Conservation (phyloP, 2,888 invertebrate genomes). For the Lasioglossum lativentre region DNA sequence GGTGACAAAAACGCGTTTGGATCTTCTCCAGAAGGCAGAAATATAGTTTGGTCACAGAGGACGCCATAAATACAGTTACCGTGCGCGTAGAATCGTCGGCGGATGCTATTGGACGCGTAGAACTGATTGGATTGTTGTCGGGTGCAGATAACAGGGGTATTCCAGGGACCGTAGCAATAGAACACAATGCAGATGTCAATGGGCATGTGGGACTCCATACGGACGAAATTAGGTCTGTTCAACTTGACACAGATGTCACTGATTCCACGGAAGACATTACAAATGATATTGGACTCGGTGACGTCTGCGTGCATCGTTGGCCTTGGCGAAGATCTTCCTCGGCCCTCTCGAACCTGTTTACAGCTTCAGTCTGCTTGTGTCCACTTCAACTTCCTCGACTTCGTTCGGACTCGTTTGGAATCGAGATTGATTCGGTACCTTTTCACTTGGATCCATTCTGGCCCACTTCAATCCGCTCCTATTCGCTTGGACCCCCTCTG, state of each 20-base stretch:
- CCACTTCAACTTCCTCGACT: not conserved
- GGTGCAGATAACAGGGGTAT: not conserved
- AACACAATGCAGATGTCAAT: not conserved
- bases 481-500: too few relatives aligned
- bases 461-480: too few relatives aligned
- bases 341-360: not conserved
- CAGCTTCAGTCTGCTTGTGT: not conserved
- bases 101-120: slow-evolving; percentile 15
- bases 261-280: not conserved
- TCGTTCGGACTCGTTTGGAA: not conserved
- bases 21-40: not conserved
- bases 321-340: not conserved
- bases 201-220: not conserved
- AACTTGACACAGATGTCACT: not conserved
- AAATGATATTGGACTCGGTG: not conserved
- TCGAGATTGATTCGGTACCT: not conserved
- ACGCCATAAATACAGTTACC: not conserved
- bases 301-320: not conserved
- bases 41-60: not conserved
- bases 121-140: slow-evolving; percentile 1
- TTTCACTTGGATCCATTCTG: too few relatives aligned
- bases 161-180: not conserved
- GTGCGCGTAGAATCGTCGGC: not conserved
- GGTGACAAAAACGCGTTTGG: not conserved
- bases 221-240: slow-evolving; percentile 6